These are phyloP conservation scores for Archegozetes longisetosus DNA, from an alignment of 1,140 invertebrate species.

Conservation along the genomic window DNA sequence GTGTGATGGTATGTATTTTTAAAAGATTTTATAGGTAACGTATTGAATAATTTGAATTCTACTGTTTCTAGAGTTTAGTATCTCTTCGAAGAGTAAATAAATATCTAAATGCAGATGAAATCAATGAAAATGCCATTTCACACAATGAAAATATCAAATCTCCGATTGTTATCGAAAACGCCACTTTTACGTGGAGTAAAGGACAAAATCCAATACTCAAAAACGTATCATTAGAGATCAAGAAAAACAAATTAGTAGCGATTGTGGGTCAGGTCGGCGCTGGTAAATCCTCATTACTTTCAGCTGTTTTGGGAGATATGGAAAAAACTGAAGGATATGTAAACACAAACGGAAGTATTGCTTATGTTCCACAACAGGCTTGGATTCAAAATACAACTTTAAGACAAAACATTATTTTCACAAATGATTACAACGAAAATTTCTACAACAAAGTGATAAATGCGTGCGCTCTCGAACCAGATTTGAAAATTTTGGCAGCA, in stretches of 20 bases:
- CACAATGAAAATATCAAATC: neutral
- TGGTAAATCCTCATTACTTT: slow-evolving; percentile 39
- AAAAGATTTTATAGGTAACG: neutral
- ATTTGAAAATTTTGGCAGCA: slow-evolving; percentile 25
- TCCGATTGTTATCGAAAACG: slow-evolving; percentile 31
- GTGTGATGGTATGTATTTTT: slow-evolving; percentile 7
- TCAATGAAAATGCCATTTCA: slow-evolving; percentile 24
- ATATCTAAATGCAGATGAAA: slow-evolving; percentile 21
- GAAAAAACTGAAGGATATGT: slow-evolving; percentile 11
- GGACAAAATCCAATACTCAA: slow-evolving; percentile 21
- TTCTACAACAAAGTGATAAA: slow-evolving; percentile 26
- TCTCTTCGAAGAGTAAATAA: slow-evolving; percentile 21
- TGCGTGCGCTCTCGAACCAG: slow-evolving; percentile 18
- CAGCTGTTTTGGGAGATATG: slow-evolving; percentile 32
- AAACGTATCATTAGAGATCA: slow-evolving; percentile 43
- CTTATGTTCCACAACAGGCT: slow-evolving; percentile 37
- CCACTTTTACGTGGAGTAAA: slow-evolving; percentile 34
- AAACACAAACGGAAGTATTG: slow-evolving; percentile 21
- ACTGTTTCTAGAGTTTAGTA: slow-evolving; percentile 22
- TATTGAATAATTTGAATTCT: neutral
- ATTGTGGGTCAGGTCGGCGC: slow-evolving; percentile 58
- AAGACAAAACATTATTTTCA: slow-evolving; percentile 39
- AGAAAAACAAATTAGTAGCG: slow-evolving; percentile 44
- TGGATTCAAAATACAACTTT: slow-evolving; percentile 40
- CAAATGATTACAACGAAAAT: slow-evolving; percentile 27